Evolutionary conservation across 2,113 vertebrate genomes (phyloP).

Genomic region (Anthoscopus minutus): DNA sequence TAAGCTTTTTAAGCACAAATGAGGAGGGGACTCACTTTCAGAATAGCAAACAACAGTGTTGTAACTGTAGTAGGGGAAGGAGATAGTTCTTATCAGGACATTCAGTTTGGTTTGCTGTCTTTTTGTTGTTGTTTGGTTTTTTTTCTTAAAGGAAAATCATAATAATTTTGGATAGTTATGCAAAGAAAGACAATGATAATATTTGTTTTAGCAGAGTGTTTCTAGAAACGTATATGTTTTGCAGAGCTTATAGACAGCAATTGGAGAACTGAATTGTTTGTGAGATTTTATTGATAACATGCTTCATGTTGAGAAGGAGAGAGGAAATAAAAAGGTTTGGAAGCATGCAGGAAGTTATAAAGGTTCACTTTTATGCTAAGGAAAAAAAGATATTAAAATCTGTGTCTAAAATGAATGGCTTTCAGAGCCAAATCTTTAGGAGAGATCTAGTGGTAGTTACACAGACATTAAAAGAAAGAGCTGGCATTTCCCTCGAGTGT

Average conservation of each 20-base stretch:
- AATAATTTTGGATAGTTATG: not conserved
- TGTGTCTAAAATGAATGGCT: not conserved
- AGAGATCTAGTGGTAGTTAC: not conserved
- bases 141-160: not conserved
- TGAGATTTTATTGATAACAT: not conserved
- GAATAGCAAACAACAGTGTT: not conserved
- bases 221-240: not conserved
- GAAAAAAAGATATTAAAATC: not conserved
- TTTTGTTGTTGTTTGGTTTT: no score
- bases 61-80: not conserved
- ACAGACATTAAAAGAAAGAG: not conserved
- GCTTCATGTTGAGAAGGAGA: not conserved
- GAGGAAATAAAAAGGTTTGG: not conserved
- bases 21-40: not conserved
- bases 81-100: not conserved
- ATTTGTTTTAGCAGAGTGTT: not conserved
- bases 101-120: no score
- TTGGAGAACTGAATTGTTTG: not conserved
- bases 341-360: not conserved
- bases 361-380: not conserved
- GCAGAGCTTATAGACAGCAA: not conserved
- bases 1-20: not conserved
- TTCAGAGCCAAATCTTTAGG: not conserved
- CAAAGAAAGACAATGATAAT: not conserved
- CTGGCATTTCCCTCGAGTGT: not conserved